Evolutionary conservation across 1,140 invertebrate species (phyloP), one percentile per base, ranked within the genome.

Genomic region (Anoplolepis gracilipes): DNA sequence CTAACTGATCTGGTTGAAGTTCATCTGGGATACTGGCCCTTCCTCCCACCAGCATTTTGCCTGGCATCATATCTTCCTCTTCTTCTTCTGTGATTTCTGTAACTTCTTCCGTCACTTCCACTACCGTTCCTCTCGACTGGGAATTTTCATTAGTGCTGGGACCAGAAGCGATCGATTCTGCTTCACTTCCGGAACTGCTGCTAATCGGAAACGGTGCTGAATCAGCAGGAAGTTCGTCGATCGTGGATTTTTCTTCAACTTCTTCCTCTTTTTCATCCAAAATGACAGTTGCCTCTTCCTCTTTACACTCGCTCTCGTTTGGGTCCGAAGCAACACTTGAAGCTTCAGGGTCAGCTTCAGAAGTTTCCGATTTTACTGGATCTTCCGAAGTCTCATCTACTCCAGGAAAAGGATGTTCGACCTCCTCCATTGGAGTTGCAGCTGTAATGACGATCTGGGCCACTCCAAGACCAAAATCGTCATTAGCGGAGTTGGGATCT

Each of bases 371-470:
- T 61, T 91, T 88, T 11, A 75, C 84, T 0, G 90, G 88, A 13
- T 92, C 91, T 8, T 90, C 87, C 3, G 69, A 55, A 46, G 72
- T 75, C 67, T 93, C 92, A 7, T 95, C 93, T 3, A 85, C 70
- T 1, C 92, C 93, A 1, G 96, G 96, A 93, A 97, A 97, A 3
- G 96, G 95, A 73, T 96, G 96, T 46, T 97, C 97, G 6, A 96
- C 95, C 87, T 98, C 97, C 94, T 98, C 98, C 97, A 98, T 98
- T 30, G 98, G 98, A 6, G 98, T 98, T 61, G 98, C 98, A 30
- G 97, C 97, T 19, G 98, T 98, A 92, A 98, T 98, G 8, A 98
- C 97, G 87, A 98, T 98, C 92, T 98, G 97, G 70, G 97, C 97
- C 64, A 98, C 97, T 75, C 97, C 97, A 62, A 98, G 95, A 88